These are phyloP conservation scores for Phylloscopus trochilus DNA, from an alignment of 2,113 vertebrate species.

Conservation along the genomic window DNA sequence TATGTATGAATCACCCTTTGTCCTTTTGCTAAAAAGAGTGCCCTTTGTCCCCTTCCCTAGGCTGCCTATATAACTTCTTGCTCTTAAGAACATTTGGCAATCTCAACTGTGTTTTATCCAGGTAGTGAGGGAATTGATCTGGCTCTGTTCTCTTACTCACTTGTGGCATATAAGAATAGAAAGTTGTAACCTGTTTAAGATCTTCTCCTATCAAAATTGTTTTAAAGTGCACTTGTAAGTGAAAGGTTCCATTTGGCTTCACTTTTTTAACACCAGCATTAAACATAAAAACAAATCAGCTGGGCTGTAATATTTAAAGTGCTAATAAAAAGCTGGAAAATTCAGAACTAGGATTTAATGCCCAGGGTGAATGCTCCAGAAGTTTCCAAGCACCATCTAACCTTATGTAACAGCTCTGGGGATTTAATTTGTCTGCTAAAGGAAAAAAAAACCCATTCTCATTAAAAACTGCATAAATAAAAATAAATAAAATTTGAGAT, in stretches of 20 bases:
- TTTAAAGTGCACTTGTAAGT: background rate
- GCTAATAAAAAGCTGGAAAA: conserved; percentile 15
- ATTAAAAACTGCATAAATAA: background rate
- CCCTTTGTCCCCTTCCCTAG: background rate
- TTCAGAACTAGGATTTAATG: background rate
- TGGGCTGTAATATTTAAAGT: background rate
- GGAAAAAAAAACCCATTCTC: background rate
- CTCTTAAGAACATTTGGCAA: background rate
- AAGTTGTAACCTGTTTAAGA: conserved; percentile 5
- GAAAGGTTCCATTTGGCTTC: conserved; percentile 5
- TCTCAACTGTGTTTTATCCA: background rate
- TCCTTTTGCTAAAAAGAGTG: background rate
- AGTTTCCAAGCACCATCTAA: background rate
- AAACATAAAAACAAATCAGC: background rate
- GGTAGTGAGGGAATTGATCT: background rate
- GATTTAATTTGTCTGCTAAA: background rate
- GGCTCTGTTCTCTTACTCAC: background rate
- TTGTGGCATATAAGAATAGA: background rate
- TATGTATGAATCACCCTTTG: background rate
- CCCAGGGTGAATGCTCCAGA: background rate
- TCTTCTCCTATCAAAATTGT: background rate
- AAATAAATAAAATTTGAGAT: background rate
- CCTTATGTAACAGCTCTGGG: background rate
- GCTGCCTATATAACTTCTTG: background rate
- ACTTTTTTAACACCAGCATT: background rate